Evolutionary conservation across 2,113 vertebrate species (phyloP).

Genomic region (Hippocampus mohnikei): DNA sequence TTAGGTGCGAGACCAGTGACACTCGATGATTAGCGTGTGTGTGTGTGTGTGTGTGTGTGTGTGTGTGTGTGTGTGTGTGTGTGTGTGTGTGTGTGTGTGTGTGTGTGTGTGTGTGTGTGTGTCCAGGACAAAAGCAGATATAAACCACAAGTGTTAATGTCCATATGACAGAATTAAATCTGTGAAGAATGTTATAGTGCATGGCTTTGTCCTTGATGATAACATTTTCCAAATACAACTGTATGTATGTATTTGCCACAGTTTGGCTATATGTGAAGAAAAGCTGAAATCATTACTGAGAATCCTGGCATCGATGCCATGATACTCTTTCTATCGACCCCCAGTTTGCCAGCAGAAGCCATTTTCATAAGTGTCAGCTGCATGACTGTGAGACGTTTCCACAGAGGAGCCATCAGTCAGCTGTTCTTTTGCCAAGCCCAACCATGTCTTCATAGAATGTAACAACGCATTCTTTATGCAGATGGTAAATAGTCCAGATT

Average conservation of each 20-base stretch:
- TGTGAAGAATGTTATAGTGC: background rate
- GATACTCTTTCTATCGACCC: constrained; percentile 5
- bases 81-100: too few relatives aligned
- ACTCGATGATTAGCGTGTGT: constrained; percentile 29
- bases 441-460: constrained; percentile 26
- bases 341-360: constrained; percentile 3
- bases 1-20: constrained; percentile 77
- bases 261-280: background rate
- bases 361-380: constrained; percentile 52
- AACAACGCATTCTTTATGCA: constrained; percentile 42
- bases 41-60: constrained; percentile 2
- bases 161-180: background rate
- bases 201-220: background rate
- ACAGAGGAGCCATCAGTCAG: constrained; percentile 51
- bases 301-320: background rate
- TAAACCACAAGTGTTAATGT: constrained; percentile 7
- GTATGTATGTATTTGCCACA: background rate
- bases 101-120: constrained; percentile 13
- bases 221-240: background rate
- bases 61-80: too few relatives aligned
- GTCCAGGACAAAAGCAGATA: constrained; percentile 7
- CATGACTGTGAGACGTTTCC: constrained; percentile 29
- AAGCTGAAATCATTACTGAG: background rate
- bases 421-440: constrained; percentile 51
- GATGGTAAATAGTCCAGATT: constrained; percentile 50